Base-by-base conservation (phyloP, 2,888 invertebrate species). In the Hirtodrosophila confusa region DNA sequence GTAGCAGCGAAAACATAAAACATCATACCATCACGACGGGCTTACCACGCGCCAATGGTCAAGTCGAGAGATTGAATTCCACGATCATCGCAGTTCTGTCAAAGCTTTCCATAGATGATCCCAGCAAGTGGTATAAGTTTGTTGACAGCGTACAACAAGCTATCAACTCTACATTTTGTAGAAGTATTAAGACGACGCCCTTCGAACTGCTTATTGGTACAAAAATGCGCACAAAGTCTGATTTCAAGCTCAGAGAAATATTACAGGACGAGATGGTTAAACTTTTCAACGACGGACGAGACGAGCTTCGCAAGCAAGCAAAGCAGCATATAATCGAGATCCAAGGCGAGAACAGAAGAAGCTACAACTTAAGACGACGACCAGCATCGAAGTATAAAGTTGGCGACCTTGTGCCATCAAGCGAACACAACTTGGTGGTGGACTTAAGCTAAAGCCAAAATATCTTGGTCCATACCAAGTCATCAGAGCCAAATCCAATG, bases 1-100 rank as follows among this genome's bases (percentile, higher is more conserved):
- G 90, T 65, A 33, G 76, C 11, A 76, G 76, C 1, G 88, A 91
- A 56, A 68, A 69, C 0, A 90, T 91, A 12, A 56, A 85, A 39
- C 89, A 41, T 5, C 41, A 41, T 2, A 10, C 89, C 55, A 41
- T 55, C 3, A 62, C 64, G 6, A 66, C 58, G 37, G 89, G 53
- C 58, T 57, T 89, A 10, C 89, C 91, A 33, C 51, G 89, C 37
- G 86, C 85, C 6, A 90, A 90, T 56, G 90, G 90, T 0, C 90
- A 91, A 54, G 86, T 85, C 0, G 88, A 90, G 39, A 60, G 89
- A 10, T 60, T 89, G 0, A 89, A 90, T 56, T 24, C 61, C 6
- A 35, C 39, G 2, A 41, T 60, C 3, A 61, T 61, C 6, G 23
- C 58, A 12, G 58, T 45, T 4, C 10, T 58, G 6, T 11, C 47